Base-by-base conservation (phyloP, 2,797 vertebrate species). In the Enteromius argenteus region DNA sequence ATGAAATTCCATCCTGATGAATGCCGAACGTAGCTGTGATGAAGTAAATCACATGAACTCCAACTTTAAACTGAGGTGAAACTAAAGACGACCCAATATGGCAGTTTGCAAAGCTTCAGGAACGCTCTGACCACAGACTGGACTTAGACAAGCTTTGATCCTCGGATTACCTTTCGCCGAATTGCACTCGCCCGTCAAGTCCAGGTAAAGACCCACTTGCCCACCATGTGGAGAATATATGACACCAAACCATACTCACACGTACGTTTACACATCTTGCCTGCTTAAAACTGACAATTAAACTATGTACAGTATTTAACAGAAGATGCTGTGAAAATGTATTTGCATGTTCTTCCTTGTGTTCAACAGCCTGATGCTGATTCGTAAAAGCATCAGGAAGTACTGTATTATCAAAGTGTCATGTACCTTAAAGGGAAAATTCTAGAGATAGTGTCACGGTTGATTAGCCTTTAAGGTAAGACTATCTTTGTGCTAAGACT, bases 51-150 rank as follows among this genome's bases (percentile, higher is more conserved):
- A 81, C 80, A 75, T 53, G 32, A 84, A 30, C 49, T 37, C 6
- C 58, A 84, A 83, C 85, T 85, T 83, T 89, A 83, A 88, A 85
- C 80, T 88, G 42, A 75, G 15, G 14, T 83, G 88, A 84, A 89
- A 88, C 72, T 62, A 30, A 84, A 85, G 83, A 85, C 19, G 35
- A 21, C 60, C 53, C 62, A 49, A 56, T 32, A 80, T 82, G 66
- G 56, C 37, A 37, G 46, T 76, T 53, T 74, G 30, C 6, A 62
- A 77, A 62, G 60, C 68, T 80, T 39, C 78, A 75, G 75, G 77
- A 64, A 74, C 44, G 32, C 27, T 81, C n/a, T 60, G 53, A 85
- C 72, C 85, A 83, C 53, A 83, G 64, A 77, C 32, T 69, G n/a
- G 27, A 67, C 78, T 80, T 66, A 46, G 17, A 81, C 72, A 80